These are phyloP conservation scores for Anarhynchus alexandrinus DNA, from an alignment of 2,113 vertebrate genomes.

Conservation along the genomic window DNA sequence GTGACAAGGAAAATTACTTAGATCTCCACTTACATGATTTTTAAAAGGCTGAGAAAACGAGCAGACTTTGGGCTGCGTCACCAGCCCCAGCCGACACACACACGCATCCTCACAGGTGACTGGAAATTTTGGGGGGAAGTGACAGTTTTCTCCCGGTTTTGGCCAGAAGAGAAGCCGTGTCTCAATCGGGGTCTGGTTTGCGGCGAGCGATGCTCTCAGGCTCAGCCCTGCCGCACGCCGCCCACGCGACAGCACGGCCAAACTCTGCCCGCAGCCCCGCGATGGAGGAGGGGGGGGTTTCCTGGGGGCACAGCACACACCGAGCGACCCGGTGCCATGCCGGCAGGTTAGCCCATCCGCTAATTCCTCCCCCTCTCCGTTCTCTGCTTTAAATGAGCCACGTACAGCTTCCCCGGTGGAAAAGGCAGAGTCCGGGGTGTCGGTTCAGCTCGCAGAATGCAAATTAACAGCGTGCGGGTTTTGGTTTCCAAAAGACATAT, in stretches of 20 bases:
- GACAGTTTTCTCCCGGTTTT: background rate
- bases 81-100: background rate
- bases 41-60: background rate
- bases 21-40: background rate
- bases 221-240: background rate
- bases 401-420: rapidly evolving
- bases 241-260: rapidly evolving
- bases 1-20: constrained; percentile 25
- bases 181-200: background rate
- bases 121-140: background rate
- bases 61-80: rapidly evolving
- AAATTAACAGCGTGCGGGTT: background rate
- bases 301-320: rapidly evolving
- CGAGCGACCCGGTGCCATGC: rapidly evolving
- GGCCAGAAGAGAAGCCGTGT: background rate
- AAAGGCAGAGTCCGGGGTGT: background rate
- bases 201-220: rapidly evolving
- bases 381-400: background rate
- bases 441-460: background rate
- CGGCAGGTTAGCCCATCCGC: background rate
- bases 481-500: background rate
- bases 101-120: background rate
- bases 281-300: background rate
- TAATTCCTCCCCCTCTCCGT: background rate
- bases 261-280: background rate